Percentiles rank a stretch among this genome's conserved stretches.
These are phyloP conservation scores for Mellilla xanthometata DNA, from an alignment of 2,888 invertebrate species.

Conservation along the genomic window DNA sequence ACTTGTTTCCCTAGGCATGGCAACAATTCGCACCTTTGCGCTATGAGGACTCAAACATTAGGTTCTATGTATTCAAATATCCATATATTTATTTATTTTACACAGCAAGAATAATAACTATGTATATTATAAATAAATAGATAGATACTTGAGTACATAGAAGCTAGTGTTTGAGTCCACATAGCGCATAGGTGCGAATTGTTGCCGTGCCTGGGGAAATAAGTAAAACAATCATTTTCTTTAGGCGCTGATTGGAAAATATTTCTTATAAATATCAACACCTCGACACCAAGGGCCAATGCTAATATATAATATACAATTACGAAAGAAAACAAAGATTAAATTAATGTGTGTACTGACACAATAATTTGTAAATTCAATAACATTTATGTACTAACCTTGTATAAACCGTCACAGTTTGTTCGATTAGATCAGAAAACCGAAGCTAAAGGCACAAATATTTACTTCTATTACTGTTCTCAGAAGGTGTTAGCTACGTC, in stretches of 20 bases:
- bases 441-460: not conserved
- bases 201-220: constrained; percentile 8
- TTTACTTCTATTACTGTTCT: constrained; percentile 1
- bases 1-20: constrained; percentile 3
- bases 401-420: constrained; percentile 29
- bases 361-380: no score
- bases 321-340: no score
- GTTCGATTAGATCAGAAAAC: constrained; percentile 34
- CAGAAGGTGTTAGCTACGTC: constrained; percentile 6
- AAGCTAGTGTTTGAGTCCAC: not conserved
- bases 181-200: constrained; percentile 31
- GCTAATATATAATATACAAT: no score
- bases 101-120: no score
- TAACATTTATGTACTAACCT: no score
- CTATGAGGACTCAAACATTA: constrained; percentile 5
- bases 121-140: no score
- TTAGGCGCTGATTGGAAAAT: constrained; percentile 6
- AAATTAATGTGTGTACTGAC: no score
- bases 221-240: not conserved
- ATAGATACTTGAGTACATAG: not conserved
- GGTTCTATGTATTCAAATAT: not conserved
- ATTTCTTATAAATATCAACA: no score
- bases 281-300: no score
- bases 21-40: constrained; percentile 30
- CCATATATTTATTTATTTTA: no score